phyloP scores from a whole-genome alignment of 2,113 vertebrate species.

The Tragelaphus buxtoni region DNA sequence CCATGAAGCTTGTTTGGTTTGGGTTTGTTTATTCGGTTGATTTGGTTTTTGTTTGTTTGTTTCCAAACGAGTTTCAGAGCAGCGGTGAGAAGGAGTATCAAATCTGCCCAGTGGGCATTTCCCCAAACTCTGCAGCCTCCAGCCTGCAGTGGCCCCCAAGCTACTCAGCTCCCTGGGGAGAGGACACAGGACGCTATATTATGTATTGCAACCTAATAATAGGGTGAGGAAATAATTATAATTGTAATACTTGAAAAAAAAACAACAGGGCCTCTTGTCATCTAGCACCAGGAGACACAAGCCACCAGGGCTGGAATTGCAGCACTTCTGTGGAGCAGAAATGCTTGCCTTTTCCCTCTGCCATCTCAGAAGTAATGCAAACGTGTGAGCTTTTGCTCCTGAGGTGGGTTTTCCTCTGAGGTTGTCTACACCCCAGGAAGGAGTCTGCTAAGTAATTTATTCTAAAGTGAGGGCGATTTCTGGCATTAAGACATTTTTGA shows the following conservation, averaged over 20 bases:
- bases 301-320: background rate
- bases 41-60: background rate
- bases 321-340: background rate
- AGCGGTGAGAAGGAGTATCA: background rate
- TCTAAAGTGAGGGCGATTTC: conserved; percentile 10
- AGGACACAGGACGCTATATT: background rate
- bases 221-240: background rate
- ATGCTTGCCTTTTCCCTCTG: background rate
- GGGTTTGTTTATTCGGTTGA: background rate
- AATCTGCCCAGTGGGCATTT: background rate
- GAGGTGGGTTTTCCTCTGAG: conserved; percentile 40
- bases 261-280: background rate
- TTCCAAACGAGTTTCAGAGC: background rate
- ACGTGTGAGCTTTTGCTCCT: conserved; percentile 16
- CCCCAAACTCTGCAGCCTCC: background rate
- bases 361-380: background rate
- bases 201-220: background rate
- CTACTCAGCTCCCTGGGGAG: background rate
- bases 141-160: background rate
- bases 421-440: background rate
- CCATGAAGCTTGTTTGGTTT: background rate
- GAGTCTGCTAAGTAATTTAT: conserved; percentile 12
- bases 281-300: background rate
- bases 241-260: background rate
- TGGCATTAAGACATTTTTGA: background rate